These are phyloP conservation scores for Anser brachyrhynchus DNA, from an alignment of 2,113 vertebrate genomes.

Conservation along the genomic window DNA sequence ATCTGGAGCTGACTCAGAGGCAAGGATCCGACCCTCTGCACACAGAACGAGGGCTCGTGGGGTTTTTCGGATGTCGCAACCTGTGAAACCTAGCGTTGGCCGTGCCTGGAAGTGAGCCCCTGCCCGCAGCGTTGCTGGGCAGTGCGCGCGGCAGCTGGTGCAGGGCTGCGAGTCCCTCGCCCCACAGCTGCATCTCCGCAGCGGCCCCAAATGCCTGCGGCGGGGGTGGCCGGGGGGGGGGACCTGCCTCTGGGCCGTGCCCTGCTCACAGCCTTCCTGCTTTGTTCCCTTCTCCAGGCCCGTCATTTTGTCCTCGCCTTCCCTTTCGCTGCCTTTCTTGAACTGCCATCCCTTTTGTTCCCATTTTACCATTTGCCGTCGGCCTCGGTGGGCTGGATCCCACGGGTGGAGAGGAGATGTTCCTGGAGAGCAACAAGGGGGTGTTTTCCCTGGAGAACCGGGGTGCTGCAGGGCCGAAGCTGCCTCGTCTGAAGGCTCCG, in stretches of 20 bases:
- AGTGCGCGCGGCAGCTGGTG: not conserved
- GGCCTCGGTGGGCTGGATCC: not conserved
- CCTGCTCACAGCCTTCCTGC: not conserved
- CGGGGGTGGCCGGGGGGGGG: fast-evolving
- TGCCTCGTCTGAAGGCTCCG: not conserved
- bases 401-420: fast-evolving
- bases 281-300: not conserved
- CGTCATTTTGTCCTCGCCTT: not conserved
- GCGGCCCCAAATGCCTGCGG: not conserved
- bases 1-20: constrained; percentile 50
- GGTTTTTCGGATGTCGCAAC: constrained; percentile 57
- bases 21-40: not conserved
- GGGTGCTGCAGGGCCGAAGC: not conserved
- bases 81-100: constrained; percentile 9
- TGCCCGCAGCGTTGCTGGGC: not conserved
- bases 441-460: not conserved
- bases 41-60: fast-evolving
- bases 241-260: not conserved
- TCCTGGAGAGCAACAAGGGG: not conserved
- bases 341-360: not conserved
- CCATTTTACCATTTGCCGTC: not conserved
- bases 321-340: not conserved
- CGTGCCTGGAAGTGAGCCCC: constrained; percentile 32
- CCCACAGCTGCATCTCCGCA: not conserved
- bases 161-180: not conserved